These are phyloP conservation scores for Pterobdella sp. DNA, from an alignment of 2,888 invertebrate genomes.

Conservation along the genomic window DNA sequence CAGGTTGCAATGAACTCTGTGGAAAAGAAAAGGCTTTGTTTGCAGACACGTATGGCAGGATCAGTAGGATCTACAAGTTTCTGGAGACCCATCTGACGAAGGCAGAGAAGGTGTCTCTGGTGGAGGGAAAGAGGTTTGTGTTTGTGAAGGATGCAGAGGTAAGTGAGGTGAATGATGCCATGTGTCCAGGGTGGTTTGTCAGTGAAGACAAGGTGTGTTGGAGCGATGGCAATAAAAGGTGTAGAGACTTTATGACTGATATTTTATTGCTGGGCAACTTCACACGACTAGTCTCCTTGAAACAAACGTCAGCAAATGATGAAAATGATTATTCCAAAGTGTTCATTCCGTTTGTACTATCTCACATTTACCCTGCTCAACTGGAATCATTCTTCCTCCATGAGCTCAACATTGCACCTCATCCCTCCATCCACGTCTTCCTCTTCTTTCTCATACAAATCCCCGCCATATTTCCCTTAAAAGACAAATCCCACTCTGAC, in stretches of 20 bases:
- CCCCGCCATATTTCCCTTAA: neutral
- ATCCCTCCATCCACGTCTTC: neutral
- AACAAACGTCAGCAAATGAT: neutral
- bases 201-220: conserved; percentile 43
- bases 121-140: conserved; percentile 33
- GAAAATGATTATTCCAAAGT: neutral
- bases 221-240: conserved; percentile 37
- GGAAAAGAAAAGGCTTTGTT: conserved; percentile 34
- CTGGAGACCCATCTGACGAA: conserved; percentile 40
- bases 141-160: neutral
- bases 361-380: neutral
- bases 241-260: neutral
- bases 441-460: conserved; percentile 7
- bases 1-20: conserved; percentile 28
- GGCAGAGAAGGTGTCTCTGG: conserved; percentile 42
- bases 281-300: no score
- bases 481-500: neutral
- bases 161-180: neutral
- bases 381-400: conserved; percentile 10
- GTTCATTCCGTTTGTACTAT: neutral
- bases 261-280: neutral
- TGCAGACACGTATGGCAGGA: conserved; percentile 42
- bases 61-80: conserved; percentile 43
- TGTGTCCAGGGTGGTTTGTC: conserved; percentile 20
- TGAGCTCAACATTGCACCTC: neutral